Conservation (phyloP, 92 coral and sea anemone species). For the Parazoanthus darwini region DNA sequence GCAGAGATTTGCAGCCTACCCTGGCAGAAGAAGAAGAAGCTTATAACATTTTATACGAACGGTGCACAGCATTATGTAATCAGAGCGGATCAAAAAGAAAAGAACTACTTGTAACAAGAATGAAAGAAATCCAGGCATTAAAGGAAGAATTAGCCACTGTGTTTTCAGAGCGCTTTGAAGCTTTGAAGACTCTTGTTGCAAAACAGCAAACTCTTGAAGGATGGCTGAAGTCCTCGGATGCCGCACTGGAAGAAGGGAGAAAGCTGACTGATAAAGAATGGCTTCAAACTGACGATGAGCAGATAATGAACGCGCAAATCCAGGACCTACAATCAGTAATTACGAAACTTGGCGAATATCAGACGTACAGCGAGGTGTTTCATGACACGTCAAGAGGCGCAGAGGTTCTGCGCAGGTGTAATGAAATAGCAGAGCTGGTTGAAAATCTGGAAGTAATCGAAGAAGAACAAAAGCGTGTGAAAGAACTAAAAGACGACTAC, state of each 20-base stretch:
- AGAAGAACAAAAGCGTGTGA: slow-evolving; percentile 33
- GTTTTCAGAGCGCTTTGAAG: slow-evolving; percentile 50
- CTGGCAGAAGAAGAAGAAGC: slow-evolving; percentile 51
- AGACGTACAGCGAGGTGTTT: slow-evolving; percentile 44
- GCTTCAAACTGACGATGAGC: slow-evolving; percentile 5
- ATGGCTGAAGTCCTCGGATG: slow-evolving; percentile 64
- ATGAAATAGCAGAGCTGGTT: slow-evolving; percentile 33
- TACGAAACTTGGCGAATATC: slow-evolving; percentile 61
- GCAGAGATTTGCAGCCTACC: slow-evolving; percentile 48
- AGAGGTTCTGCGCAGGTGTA: slow-evolving; percentile 38
- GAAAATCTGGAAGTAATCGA: slow-evolving; percentile 31
- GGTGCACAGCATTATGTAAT: slow-evolving; percentile 33
- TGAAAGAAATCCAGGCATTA: slow-evolving; percentile 24
- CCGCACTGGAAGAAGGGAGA: slow-evolving; percentile 47
- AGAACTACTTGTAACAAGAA: slow-evolving; percentile 40
- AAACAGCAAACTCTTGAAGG: slow-evolving; percentile 75
- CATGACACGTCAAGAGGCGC: slow-evolving; percentile 31
- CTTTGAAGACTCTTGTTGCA: slow-evolving; percentile 59
- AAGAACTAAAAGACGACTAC: slow-evolving; percentile 36
- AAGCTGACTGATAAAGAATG: slow-evolving; percentile 18
- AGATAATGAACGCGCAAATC: neutral
- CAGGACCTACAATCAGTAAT: slow-evolving; percentile 45
- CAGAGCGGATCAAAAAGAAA: slow-evolving; percentile 38
- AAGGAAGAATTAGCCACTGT: slow-evolving; percentile 36
- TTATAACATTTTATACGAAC: slow-evolving; percentile 40